These are phyloP conservation scores for Acridotheres tristis DNA, from an alignment of 2,797 vertebrate species.

Conservation along the genomic window DNA sequence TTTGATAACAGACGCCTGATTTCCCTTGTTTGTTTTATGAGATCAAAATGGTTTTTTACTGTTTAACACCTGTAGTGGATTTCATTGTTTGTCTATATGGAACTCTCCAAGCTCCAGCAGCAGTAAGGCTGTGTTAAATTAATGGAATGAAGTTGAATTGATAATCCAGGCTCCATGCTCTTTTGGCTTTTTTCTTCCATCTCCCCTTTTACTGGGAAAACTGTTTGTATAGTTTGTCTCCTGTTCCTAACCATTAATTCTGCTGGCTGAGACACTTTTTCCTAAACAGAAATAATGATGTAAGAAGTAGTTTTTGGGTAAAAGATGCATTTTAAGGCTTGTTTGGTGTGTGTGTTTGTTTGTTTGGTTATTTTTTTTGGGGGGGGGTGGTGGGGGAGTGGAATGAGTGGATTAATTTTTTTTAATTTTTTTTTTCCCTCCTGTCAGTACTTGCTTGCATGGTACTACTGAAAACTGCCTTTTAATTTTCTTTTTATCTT, in stretches of 20 bases:
- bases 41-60: fast-evolving
- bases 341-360: not conserved
- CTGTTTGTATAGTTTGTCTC: not conserved
- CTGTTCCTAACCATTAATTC: not conserved
- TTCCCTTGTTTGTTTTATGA: not conserved
- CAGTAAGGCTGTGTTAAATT: not conserved
- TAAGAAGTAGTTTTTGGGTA: not conserved
- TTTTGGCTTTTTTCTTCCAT: not conserved
- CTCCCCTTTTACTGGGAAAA: not conserved
- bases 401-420: fast-evolving
- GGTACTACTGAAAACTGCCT: not conserved
- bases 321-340: not conserved
- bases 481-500: not conserved
- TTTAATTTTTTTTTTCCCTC: not conserved
- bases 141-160: not conserved
- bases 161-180: not conserved
- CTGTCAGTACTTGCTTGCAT: not conserved
- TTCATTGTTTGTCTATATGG: not conserved
- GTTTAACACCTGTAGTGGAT: not conserved
- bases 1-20: not conserved
- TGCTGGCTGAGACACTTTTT: not conserved
- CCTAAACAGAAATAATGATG: not conserved
- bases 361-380: no score
- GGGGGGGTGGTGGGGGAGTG: fast-evolving
- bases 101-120: not conserved